A percentile compares a stretch with the other conserved stretches of the same genome.
Evolutionary conservation across 53 echinoderm and acorn worm genomes (phyloP).

Genomic region (Echinometra lucunter): DNA sequence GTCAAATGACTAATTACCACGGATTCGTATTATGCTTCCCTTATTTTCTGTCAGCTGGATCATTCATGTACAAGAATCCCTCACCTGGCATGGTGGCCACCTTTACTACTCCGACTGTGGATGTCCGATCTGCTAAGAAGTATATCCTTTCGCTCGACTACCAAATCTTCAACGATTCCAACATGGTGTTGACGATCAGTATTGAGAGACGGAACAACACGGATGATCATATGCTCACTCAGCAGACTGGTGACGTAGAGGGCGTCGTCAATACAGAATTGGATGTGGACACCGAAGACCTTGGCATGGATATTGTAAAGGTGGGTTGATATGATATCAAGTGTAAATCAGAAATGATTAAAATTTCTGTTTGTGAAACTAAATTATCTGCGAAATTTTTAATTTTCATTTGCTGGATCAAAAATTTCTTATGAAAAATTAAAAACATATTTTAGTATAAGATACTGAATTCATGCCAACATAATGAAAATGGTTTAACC

Average conservation of each 20-base stretch:
- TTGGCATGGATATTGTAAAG: background rate
- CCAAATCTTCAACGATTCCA: slow-evolving; percentile 23
- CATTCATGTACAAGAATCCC: background rate
- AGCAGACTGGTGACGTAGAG: background rate
- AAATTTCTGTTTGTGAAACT: too few species aligned
- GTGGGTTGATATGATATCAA: background rate
- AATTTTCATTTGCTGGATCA: too few species aligned
- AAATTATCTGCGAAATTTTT: too few species aligned
- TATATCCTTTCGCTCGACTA: background rate
- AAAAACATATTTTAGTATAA: too few species aligned
- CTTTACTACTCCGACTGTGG: background rate
- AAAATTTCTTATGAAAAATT: too few species aligned
- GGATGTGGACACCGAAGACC: background rate
- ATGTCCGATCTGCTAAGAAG: background rate
- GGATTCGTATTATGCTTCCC: too few species aligned
- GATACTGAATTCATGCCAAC: too few species aligned
- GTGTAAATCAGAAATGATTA: background rate
- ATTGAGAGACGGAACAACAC: slow-evolving; percentile 16
- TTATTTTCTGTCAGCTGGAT: background rate
- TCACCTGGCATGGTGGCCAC: background rate
- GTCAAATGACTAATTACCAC: too few species aligned
- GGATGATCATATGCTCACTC: background rate
- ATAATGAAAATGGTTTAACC: too few species aligned
- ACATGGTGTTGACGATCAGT: background rate
- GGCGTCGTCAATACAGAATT: background rate